Base-by-base conservation (phyloP, 2,888 invertebrate species). In the Boloria selene region DNA sequence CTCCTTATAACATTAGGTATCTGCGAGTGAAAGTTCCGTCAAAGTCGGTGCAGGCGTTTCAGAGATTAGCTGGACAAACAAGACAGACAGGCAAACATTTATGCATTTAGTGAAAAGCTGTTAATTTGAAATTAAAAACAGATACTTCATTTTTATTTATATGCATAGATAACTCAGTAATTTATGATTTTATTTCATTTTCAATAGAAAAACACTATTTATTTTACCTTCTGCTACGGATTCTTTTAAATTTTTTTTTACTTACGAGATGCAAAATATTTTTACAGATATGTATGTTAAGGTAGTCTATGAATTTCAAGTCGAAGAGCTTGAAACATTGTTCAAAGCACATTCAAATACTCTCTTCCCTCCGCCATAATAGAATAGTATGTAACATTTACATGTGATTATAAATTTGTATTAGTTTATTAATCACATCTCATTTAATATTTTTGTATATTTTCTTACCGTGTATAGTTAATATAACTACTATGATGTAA, bases 391-490 rank as follows among this genome's bases (percentile, higher is more conserved):
- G 45, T 63, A 58, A 54, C 18, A 58, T 59, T 38, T 60, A 44
- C 22, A 44, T 56, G 56, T 22, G 56, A 66, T 55, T 56, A 60
- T 62, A 62, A 61, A 56, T 58, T 66, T 69, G 44, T 62, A 45
- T 64, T 64, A 69, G 55, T 53, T 65, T 56, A 52, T 69, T 67
- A 62, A 62, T 60, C 59, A 52, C 65, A 63, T 60, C 69, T 64
- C 45, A 61, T 70, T 65, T 65, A 65, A 49, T 65, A 68, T 65
- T 68, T 70, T 68, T 65, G 62, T 68, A 67, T 70, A 70, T 70
- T 68, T 70, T 68, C 62, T 63, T 63, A 70, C 64, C 65, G 47
- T 65, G 70, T 70, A 65, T 68, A 70, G 70, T 53, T 70, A 56
- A 53, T 38, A 62, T 67, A 64, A 56, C 56, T 53, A 56, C 16